A percentile compares a stretch with the other conserved stretches of the same genome.
These are phyloP conservation scores for Acanthurus tractus DNA, from an alignment of 2,797 vertebrate species.

Conservation along the genomic window DNA sequence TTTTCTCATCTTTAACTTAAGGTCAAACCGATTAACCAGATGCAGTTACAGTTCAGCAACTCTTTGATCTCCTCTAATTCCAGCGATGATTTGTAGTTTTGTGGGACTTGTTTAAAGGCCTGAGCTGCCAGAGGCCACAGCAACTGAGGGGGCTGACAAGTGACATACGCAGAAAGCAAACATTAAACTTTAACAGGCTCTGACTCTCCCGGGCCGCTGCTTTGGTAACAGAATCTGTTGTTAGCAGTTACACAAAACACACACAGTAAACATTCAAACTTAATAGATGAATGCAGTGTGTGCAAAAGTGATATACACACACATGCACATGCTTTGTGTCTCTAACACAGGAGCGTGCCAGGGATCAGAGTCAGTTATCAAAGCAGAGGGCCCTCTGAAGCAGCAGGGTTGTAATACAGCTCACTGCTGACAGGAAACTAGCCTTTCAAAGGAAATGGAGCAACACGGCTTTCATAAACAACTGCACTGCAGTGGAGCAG, in stretches of 20 bases:
- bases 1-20: slow-evolving; percentile 30
- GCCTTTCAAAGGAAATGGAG: slow-evolving; percentile 66
- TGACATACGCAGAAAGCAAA: slow-evolving; percentile 68
- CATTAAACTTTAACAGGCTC: slow-evolving; percentile 83
- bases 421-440: slow-evolving; percentile 67
- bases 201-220: slow-evolving; percentile 53
- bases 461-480: slow-evolving; percentile 45
- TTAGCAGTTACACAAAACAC: slow-evolving; percentile 47
- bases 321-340: slow-evolving; percentile 28
- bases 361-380: slow-evolving; percentile 65
- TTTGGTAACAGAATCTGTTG: slow-evolving; percentile 68
- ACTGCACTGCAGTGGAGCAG: slow-evolving; percentile 19
- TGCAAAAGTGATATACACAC: slow-evolving; percentile 30
- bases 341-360: slow-evolving; percentile 36
- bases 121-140: slow-evolving; percentile 46
- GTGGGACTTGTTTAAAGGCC: slow-evolving; percentile 26
- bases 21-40: slow-evolving; percentile 31
- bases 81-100: slow-evolving; percentile 48
- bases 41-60: slow-evolving; percentile 39
- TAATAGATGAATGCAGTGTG: not conserved
- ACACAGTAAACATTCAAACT: slow-evolving; percentile 14
- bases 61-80: slow-evolving; percentile 61
- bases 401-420: slow-evolving; percentile 57
- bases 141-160: slow-evolving; percentile 65
- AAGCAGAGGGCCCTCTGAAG: slow-evolving; percentile 60